A percentile compares a stretch with the other conserved stretches of the same genome.
Evolutionary conservation across 92 coral and sea anemone species (phyloP).

Genomic region (Plumapathes pennacea): DNA sequence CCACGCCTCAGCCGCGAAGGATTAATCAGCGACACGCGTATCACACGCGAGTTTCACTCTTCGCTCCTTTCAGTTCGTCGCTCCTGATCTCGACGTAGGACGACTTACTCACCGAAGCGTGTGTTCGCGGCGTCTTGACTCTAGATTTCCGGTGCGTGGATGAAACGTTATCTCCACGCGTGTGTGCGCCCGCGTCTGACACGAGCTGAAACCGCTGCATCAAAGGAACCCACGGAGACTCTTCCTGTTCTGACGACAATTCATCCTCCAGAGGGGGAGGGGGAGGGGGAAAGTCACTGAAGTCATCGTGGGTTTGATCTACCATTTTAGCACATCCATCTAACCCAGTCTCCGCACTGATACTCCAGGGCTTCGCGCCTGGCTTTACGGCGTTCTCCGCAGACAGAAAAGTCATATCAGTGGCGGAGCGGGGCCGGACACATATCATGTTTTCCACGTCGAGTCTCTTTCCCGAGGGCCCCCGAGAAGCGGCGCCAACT

Average conservation of each 20-base stretch:
- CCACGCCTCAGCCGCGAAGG: not conserved
- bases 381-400: conserved; percentile 26
- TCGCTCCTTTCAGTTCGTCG: conserved; percentile 22
- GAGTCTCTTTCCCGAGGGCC: not conserved
- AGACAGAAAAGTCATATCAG: conserved; percentile 8
- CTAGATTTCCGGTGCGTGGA: too few species aligned
- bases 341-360: not conserved
- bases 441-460: not conserved
- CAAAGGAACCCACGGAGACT: conserved; percentile 88
- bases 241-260: conserved; percentile 37
- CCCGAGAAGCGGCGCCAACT: not conserved
- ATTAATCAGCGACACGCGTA: not conserved
- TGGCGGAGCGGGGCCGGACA: conserved; percentile 17
- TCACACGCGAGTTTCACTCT: conserved; percentile 72
- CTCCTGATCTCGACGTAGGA: conserved; percentile 53
- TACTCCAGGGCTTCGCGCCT: conserved; percentile 12
- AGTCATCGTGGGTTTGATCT: conserved; percentile 20
- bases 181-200: conserved; percentile 39
- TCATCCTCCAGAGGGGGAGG: conserved; percentile 58
- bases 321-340: too few species aligned
- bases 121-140: too few species aligned
- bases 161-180: conserved; percentile 59
- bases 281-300: conserved; percentile 70
- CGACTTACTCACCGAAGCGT: conserved; percentile 62
- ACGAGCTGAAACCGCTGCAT: conserved; percentile 72